These are phyloP conservation scores for Zeugodacus cucurbitae DNA, from an alignment of 1,140 invertebrate genomes.

Conservation along the genomic window DNA sequence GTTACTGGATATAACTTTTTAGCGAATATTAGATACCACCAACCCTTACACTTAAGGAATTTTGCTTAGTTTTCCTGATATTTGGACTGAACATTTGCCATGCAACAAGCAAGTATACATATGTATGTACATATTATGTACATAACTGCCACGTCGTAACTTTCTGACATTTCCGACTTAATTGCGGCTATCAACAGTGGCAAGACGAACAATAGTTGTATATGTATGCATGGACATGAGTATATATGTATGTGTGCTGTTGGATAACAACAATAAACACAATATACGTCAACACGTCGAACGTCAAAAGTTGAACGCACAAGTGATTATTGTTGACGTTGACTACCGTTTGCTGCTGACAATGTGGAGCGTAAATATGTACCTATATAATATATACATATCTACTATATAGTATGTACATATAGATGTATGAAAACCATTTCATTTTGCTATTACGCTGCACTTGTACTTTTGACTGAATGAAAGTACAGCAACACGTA, in stretches of 20 bases:
- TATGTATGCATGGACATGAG: neutral
- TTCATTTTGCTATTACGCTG: neutral
- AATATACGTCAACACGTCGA: neutral
- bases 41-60: too few relatives aligned
- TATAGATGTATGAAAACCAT: neutral
- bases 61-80: too few relatives aligned
- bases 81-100: too few relatives aligned
- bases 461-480: neutral
- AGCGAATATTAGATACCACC: too few relatives aligned
- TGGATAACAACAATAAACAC: neutral
- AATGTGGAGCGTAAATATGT: neutral
- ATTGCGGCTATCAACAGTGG: conserved; percentile 31
- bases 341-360: neutral
- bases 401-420: neutral
- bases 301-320: neutral
- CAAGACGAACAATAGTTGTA: neutral
- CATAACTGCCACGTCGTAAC: neutral
- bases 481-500: neutral
- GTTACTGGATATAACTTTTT: too few relatives aligned
- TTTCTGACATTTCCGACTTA: conserved; percentile 31
- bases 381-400: neutral
- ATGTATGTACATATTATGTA: too few relatives aligned
- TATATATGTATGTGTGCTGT: neutral
- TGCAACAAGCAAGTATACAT: neutral
- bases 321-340: conserved; percentile 28